Conservation (phyloP, 2,113 vertebrate species). For the Tretioscincus oriximinensis region DNA sequence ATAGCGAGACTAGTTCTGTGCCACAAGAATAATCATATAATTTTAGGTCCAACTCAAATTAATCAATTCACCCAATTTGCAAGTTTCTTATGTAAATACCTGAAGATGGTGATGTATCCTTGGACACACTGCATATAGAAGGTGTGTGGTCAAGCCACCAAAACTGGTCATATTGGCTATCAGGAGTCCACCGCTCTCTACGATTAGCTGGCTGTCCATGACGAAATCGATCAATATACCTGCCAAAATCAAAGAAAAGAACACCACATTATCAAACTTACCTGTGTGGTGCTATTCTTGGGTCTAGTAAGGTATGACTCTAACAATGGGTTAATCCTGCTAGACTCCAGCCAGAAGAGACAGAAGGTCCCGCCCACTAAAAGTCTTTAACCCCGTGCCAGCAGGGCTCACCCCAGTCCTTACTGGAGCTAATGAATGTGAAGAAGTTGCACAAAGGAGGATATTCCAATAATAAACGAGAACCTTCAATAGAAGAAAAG, state of each 20-base stretch:
- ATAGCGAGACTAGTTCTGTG: background rate
- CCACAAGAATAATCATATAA: background rate
- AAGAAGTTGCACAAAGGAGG: no score
- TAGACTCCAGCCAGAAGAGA: no score
- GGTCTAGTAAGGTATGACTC: no score
- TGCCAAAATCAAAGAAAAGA: slow-evolving; percentile 42
- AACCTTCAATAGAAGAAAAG: no score
- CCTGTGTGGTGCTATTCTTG: no score
- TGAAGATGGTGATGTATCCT: slow-evolving; percentile 6
- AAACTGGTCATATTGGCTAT: slow-evolving; percentile 62
- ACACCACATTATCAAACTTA: no score
- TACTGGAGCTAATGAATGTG: no score
- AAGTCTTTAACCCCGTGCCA: no score
- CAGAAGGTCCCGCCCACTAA: no score
- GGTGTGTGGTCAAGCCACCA: slow-evolving; percentile 78
- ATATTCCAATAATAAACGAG: no score
- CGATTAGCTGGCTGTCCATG: slow-evolving; percentile 80
- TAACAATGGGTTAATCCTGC: no score
- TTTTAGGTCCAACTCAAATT: background rate
- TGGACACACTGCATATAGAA: slow-evolving; percentile 60
- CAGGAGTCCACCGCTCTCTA: slow-evolving; percentile 69
- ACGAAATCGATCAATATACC: slow-evolving; percentile 85
- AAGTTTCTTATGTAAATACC: slow-evolving; percentile 32
- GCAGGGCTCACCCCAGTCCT: no score
- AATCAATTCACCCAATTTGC: background rate